These are phyloP conservation scores for Drosophila ficusphila DNA, from an alignment of 1,140 invertebrate species.

Conservation along the genomic window DNA sequence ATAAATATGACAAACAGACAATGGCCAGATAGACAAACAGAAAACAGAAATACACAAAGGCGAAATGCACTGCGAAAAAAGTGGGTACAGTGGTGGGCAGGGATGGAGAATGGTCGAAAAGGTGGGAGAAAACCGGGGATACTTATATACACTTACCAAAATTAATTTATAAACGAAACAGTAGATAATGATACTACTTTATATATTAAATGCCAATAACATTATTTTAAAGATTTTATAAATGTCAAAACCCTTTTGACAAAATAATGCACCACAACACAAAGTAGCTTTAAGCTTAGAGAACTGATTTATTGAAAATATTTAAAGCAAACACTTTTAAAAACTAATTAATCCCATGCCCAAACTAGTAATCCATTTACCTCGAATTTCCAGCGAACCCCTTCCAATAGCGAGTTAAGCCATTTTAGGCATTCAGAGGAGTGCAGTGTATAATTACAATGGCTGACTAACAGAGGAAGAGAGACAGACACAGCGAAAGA, in stretches of 20 bases:
- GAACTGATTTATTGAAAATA: too few relatives aligned
- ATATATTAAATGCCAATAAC: too few relatives aligned
- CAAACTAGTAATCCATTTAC: slow-evolving; percentile 8
- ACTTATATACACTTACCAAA: background rate
- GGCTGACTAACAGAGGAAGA: slow-evolving; percentile 58
- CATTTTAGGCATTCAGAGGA: slow-evolving; percentile 38
- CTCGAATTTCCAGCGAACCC: background rate
- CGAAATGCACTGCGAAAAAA: slow-evolving; percentile 67
- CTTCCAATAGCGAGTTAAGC: slow-evolving; percentile 6
- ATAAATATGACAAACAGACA: slow-evolving; percentile 78
- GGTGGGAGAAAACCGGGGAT: background rate
- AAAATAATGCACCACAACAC: too few relatives aligned
- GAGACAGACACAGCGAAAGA: slow-evolving; percentile 35
- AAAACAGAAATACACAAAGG: slow-evolving; percentile 43
- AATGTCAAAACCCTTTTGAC: too few relatives aligned
- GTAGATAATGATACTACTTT: too few relatives aligned
- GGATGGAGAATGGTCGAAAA: slow-evolving; percentile 11
- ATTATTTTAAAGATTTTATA: too few relatives aligned
- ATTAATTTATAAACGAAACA: too few relatives aligned
- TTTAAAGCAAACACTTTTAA: too few relatives aligned
- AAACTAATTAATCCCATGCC: too few relatives aligned
- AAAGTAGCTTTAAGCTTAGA: too few relatives aligned
- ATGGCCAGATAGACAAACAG: slow-evolving; percentile 53
- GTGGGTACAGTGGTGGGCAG: slow-evolving; percentile 1
- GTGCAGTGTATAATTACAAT: slow-evolving; percentile 61